Base-by-base conservation (phyloP, 2,113 vertebrate species). In the Ivindomyrus marchei region DNA sequence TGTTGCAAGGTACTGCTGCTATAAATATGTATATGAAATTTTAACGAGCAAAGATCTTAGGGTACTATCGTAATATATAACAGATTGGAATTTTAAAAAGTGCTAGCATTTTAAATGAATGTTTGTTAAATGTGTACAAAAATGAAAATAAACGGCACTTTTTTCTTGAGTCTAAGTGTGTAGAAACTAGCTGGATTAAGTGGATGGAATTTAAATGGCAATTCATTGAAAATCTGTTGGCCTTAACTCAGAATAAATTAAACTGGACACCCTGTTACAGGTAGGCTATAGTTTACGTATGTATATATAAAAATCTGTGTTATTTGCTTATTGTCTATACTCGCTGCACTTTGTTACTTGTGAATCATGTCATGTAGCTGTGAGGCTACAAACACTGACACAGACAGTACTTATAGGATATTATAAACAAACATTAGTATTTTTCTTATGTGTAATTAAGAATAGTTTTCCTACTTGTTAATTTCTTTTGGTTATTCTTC, bases 51-150 rank as follows among this genome's bases (percentile, higher is more conserved):
- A 27, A 87, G 50, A 53, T 56, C 50, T 87, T 87, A 53, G 85
- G 45, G 31, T 53, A 56, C n/a, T 86, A 86, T 27, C 24, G n/a
- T 50, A 27, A 86, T 87, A 87, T 87, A 49, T 87, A 87, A 87
- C 19, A 39, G 85, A 87, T 42, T 80, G 31, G 39, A 80, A 80
- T 80, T 80, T 46, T 87, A 53, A 53, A 49, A 87, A 87, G 50
- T 87, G 85, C 47, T 53, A 87, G 13, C 49, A 53, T 87, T 87
- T 87, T 87, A 87, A 87, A 87, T 87, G 85, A 47, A 50, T 87
- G 85, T 87, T 85, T 87, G 47, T 87, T 87, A 87, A 87, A 87
- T 87, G 49, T 49, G 27, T 87, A 87, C 47, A 52, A 87, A 53
- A 87, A 87, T 46, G 45, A 24, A 87, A 86, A 47, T 86, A 86